Percentiles rank a stretch among this genome's conserved stretches.
phyloP scores from a whole-genome alignment of 2,113 vertebrate genomes.

The Pterocles orientalis region DNA sequence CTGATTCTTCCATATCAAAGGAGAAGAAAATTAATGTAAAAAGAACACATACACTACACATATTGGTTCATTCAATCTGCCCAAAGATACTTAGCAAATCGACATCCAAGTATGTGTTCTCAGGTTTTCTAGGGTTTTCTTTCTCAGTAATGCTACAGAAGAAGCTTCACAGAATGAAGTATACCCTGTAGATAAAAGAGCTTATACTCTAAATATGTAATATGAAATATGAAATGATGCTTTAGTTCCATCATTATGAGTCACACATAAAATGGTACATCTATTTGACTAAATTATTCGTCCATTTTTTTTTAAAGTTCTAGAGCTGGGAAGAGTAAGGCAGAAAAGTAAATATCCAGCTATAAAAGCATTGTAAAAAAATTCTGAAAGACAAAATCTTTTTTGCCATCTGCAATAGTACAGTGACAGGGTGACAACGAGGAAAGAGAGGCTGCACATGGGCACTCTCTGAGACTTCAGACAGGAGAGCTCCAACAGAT shows the following conservation, averaged over 20 bases:
- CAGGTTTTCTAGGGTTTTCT: neutral
- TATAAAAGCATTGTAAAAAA: neutral
- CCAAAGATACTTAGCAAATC: neutral
- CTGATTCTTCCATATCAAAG: neutral
- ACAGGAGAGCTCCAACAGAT: neutral
- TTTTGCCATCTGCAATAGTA: neutral
- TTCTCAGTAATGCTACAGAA: neutral
- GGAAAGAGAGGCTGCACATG: neutral
- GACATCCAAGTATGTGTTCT: neutral
- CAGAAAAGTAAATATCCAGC: neutral
- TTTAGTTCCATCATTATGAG: neutral
- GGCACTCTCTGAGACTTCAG: neutral
- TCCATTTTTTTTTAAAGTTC: neutral
- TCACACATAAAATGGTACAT: neutral
- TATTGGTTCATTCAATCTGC: neutral
- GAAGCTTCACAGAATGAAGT: neutral
- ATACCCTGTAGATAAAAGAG: neutral
- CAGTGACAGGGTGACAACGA: neutral
- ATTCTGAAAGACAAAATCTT: neutral
- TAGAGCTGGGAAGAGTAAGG: neutral
- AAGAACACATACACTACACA: neutral
- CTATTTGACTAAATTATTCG: neutral
- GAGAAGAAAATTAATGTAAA: neutral
- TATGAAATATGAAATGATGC: neutral
- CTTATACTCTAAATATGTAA: neutral